Conservation (phyloP, 2,888 invertebrate species). For the Petrolisthes manimaculis region DNA sequence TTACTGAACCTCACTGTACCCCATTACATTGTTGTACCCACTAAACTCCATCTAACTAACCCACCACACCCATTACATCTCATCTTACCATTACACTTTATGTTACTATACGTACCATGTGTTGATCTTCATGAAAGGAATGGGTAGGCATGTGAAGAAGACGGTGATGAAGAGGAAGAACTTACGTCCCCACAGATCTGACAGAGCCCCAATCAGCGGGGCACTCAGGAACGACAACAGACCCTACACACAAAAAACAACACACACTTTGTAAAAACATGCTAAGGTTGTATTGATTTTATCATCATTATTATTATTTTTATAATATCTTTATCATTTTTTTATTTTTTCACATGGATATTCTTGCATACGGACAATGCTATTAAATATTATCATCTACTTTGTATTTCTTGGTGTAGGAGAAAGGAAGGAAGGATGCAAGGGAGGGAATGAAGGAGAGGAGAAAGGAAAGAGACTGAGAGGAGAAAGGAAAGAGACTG, state of each 20-base stretch:
- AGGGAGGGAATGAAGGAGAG: neutral
- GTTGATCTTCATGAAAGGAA: slow-evolving; percentile 98
- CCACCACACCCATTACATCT: neutral
- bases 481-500: neutral
- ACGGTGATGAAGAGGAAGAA: slow-evolving; percentile 97
- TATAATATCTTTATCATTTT: too few species aligned
- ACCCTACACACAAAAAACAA: slow-evolving; percentile 74
- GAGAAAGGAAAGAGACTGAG: neutral
- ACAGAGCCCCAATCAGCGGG: slow-evolving; percentile 95
- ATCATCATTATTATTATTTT: too few species aligned
- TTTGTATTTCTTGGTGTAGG: neutral
- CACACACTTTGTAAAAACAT: neutral
- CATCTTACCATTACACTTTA: neutral
- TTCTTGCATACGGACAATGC: too few species aligned
- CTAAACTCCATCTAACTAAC: neutral
- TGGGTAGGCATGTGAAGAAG: slow-evolving; percentile 98
- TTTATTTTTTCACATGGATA: too few species aligned
- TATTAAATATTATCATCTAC: too few species aligned
- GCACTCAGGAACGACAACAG: slow-evolving; percentile 97
- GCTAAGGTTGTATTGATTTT: too few species aligned
- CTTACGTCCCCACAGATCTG: slow-evolving; percentile 98
- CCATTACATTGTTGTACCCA: too few species aligned
- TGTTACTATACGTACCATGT: slow-evolving; percentile 79
- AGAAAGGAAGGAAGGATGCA: neutral
- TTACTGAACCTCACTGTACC: too few species aligned